phyloP scores from a whole-genome alignment of 2,797 vertebrate genomes.

The Ctenosaura bakeri region DNA sequence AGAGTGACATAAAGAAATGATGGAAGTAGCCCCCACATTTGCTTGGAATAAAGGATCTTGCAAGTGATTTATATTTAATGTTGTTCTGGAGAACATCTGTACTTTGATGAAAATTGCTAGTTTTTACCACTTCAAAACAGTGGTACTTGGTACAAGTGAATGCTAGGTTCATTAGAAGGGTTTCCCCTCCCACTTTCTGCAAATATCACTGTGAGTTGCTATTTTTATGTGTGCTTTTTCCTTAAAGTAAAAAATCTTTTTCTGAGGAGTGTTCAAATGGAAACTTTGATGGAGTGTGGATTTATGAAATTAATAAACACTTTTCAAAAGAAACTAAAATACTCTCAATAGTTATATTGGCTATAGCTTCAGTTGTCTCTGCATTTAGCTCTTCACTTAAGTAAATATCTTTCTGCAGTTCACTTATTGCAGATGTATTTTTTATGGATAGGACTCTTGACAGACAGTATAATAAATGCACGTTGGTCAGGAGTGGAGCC shows the following conservation, averaged over 20 bases:
- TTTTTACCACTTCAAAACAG: not conserved
- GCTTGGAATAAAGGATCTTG: not conserved
- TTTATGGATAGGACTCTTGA: not conserved
- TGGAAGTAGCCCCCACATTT: not conserved
- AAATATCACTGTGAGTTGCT: slow-evolving; percentile 16
- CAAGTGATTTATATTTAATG: not conserved
- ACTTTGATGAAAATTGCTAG: not conserved
- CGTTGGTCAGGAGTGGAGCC: not conserved
- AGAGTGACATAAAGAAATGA: not conserved
- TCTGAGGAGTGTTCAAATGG: not conserved
- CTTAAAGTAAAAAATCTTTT: not conserved
- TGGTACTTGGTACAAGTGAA: not conserved
- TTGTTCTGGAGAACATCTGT: not conserved
- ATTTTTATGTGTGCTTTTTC: not conserved
- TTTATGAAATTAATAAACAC: slow-evolving; percentile 4
- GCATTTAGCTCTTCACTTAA: slow-evolving; percentile 12
- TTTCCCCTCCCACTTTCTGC: slow-evolving; percentile 8
- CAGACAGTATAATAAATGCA: not conserved
- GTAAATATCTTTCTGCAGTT: not conserved
- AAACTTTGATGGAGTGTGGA: not conserved
- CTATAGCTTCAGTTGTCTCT: not conserved
- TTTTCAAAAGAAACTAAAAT: not conserved
- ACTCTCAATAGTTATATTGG: not conserved
- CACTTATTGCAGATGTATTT: not conserved
- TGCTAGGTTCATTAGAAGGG: not conserved